phyloP scores from a whole-genome alignment of 2,113 vertebrate genomes.

The Pardalotus punctatus region DNA sequence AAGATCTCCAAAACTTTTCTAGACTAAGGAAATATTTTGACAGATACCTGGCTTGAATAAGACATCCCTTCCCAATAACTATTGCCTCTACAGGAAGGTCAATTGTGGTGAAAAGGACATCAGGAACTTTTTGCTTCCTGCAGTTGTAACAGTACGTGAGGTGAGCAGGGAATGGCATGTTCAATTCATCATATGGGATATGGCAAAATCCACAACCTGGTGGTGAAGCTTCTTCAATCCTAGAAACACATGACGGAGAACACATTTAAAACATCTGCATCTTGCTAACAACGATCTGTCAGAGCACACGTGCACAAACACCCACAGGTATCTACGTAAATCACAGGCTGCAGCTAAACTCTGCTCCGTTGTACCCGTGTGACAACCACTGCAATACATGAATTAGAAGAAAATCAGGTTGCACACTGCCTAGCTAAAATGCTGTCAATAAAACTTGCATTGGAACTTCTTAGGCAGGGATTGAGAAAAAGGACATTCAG shows the following conservation, averaged over 20 bases:
- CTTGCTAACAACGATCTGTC: neutral
- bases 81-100: slow-evolving; percentile 84
- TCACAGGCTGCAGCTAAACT: neutral
- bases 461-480: neutral
- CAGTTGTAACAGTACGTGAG: slow-evolving; percentile 93
- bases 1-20: neutral
- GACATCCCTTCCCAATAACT: slow-evolving; percentile 89
- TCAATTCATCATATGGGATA: slow-evolving; percentile 95
- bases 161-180: slow-evolving; percentile 97
- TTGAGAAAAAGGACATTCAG: neutral
- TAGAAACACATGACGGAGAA: slow-evolving; percentile 59
- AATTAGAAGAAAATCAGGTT: neutral
- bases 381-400: neutral
- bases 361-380: neutral
- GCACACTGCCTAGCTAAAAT: neutral
- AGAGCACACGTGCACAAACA: neutral
- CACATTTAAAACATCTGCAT: neutral
- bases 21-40: neutral
- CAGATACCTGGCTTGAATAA: slow-evolving; percentile 90
- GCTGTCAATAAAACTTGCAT: neutral
- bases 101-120: slow-evolving; percentile 93
- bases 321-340: neutral
- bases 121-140: slow-evolving; percentile 90
- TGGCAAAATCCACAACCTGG: slow-evolving; percentile 93
- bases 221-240: slow-evolving; percentile 87